Conservation (phyloP, 23 tunicate species). For the Clavelina lepadiformis region DNA sequence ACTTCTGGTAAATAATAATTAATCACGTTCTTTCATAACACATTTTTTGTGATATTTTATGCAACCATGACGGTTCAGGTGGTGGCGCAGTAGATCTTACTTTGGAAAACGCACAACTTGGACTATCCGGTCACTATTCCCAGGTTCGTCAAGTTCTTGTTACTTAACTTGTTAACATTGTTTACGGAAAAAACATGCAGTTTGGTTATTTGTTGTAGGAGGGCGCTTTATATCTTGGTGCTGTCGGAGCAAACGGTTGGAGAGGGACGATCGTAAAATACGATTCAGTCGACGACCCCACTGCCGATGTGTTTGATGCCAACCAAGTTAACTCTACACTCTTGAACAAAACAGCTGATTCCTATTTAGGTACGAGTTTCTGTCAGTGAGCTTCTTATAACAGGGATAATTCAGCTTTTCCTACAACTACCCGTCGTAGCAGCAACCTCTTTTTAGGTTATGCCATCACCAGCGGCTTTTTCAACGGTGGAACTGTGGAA, state of each 20-base stretch:
- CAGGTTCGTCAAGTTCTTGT: too few species aligned
- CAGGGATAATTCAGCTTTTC: too few species aligned
- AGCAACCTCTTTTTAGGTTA: constrained; percentile 41
- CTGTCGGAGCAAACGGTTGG: constrained; percentile 96
- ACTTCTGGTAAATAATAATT: too few species aligned
- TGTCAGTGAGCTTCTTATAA: neutral
- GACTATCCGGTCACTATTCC: constrained; percentile 19
- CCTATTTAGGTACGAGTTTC: constrained; percentile 65
- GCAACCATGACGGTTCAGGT: neutral
- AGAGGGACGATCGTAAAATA: constrained; percentile 72
- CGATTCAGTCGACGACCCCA: constrained; percentile 35
- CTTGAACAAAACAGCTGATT: constrained; percentile 73
- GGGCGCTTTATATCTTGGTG: constrained; percentile 64
- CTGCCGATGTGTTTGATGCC: constrained; percentile 65
- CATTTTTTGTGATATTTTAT: neutral
- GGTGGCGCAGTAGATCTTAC: neutral
- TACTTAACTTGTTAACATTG: too few species aligned
- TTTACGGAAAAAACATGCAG: too few species aligned
- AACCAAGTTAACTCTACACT: constrained; percentile 55
- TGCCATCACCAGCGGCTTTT: constrained; percentile 62
- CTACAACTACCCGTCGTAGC: neutral
- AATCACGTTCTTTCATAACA: too few species aligned
- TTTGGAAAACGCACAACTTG: constrained; percentile 3
- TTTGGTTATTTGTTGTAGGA: constrained; percentile 17
- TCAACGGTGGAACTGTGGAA: constrained; percentile 22